These are phyloP conservation scores for Ploceus nigricollis DNA, from an alignment of 2,113 vertebrate species.

Conservation along the genomic window DNA sequence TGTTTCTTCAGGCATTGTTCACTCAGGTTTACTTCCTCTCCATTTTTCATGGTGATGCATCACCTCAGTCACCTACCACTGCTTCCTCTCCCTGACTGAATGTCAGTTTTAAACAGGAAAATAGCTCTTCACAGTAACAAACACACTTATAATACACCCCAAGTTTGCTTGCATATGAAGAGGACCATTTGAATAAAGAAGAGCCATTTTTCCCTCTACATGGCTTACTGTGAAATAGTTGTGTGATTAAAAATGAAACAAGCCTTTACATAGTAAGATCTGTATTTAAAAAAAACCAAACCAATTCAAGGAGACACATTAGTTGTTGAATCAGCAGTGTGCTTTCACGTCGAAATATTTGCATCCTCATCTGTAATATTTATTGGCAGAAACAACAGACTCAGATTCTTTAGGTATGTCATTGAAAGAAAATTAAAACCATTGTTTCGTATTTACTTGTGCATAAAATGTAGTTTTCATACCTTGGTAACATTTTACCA, in stretches of 20 bases:
- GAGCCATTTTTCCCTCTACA: not conserved
- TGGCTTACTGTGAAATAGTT: not conserved
- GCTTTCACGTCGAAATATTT: not conserved
- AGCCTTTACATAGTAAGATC: not conserved
- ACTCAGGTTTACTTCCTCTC: not conserved
- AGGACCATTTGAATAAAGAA: not conserved
- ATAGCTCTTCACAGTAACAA: not conserved
- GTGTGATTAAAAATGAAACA: not conserved
- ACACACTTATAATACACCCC: not conserved
- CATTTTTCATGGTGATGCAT: not conserved
- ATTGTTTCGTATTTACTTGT: not conserved
- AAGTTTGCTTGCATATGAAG: not conserved
- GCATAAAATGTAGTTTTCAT: not conserved
- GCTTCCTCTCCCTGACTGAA: not conserved
- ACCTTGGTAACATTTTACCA: not conserved
- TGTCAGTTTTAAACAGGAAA: not conserved
- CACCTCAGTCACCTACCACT: not conserved
- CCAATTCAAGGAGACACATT: not conserved
- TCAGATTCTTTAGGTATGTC: not conserved
- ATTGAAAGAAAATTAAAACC: not conserved
- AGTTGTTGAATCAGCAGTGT: not conserved
- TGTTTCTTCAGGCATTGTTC: not conserved
- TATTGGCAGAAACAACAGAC: not conserved
- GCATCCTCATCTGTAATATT: not conserved
- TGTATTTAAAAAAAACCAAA: not conserved